Evolutionary conservation across 92 coral and sea anemone genomes (phyloP).

Genomic region (Palythoa grandiflora): DNA sequence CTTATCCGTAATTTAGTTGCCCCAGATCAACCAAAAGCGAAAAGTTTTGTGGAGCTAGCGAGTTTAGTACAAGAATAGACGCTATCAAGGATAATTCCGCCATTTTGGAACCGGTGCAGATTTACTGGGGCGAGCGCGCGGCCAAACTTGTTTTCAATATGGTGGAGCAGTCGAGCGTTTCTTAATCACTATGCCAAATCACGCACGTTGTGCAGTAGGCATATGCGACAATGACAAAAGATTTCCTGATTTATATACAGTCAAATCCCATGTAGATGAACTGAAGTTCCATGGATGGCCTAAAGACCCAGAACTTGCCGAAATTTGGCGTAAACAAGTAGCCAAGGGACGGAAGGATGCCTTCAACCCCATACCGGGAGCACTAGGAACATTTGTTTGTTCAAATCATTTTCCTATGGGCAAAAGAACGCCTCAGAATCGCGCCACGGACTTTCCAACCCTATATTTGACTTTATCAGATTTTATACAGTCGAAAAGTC

Average conservation of each 20-base stretch:
- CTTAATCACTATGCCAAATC: constrained; percentile 17
- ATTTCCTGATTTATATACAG: constrained; percentile 34
- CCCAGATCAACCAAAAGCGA: no score
- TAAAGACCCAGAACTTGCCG: constrained; percentile 17
- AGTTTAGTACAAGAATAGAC: no score
- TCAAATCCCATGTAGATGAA: constrained; percentile 19
- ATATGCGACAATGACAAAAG: constrained; percentile 45
- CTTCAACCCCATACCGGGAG: constrained; percentile 44
- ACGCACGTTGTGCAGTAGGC: constrained; percentile 53
- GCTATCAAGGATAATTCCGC: no score
- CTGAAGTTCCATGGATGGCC: constrained; percentile 41
- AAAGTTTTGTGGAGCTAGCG: no score
- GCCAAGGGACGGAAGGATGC: constrained; percentile 44
- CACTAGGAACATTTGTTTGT: constrained; percentile 50
- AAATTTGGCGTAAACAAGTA: constrained; percentile 57
- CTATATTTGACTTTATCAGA: constrained; percentile 1
- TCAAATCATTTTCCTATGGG: constrained; percentile 43
- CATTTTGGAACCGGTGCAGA: no score
- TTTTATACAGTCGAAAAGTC: constrained; percentile 34
- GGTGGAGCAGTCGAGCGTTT: not conserved
- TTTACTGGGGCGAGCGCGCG: no score
- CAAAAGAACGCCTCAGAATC: constrained; percentile 43
- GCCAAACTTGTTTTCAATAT: not conserved
- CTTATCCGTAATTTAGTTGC: no score
- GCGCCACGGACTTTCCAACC: constrained; percentile 46